Conservation (phyloP, 2,888 invertebrate genomes). For the Cryptocheilus praepositus region DNA sequence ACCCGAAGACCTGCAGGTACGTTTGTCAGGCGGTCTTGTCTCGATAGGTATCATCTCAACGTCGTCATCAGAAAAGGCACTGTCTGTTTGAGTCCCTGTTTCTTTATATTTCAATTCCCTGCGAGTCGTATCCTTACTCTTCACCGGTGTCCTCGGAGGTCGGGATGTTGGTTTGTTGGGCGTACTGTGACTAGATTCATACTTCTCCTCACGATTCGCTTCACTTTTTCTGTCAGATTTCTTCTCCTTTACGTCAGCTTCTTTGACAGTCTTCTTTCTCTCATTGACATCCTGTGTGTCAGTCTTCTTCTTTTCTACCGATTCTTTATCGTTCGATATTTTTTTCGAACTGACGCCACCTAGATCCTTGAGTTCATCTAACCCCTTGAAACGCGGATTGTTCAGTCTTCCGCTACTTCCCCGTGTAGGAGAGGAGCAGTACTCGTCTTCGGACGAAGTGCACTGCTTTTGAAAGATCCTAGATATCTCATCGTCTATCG, state of each 20-base stretch:
- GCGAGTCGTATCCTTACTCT: slow-evolving; percentile 5
- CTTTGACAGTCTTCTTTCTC: background rate
- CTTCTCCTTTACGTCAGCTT: slow-evolving; percentile 4
- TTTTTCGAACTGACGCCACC: too few species aligned
- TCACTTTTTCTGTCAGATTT: background rate
- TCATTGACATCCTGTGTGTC: background rate
- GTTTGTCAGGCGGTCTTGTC: background rate
- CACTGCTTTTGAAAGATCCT: slow-evolving; percentile 28
- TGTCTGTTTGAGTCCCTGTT: slow-evolving; percentile 31
- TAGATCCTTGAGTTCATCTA: too few species aligned
- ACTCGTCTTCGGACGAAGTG: slow-evolving; percentile 34
- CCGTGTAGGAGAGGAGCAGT: background rate
- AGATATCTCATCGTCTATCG: slow-evolving; percentile 32
- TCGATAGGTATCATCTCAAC: slow-evolving; percentile 20
- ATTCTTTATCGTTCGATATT: too few species aligned
- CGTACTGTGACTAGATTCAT: background rate
- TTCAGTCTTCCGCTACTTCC: background rate
- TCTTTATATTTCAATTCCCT: slow-evolving; percentile 20
- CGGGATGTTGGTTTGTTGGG: slow-evolving; percentile 10
- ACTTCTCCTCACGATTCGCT: background rate
- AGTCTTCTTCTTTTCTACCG: slow-evolving; percentile 1
- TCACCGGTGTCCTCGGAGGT: background rate
- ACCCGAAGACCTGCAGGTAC: background rate
- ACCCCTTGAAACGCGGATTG: background rate
- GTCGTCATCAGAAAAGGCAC: slow-evolving; percentile 20